Conservation (phyloP, 1,140 invertebrate genomes). For the Drosophila burlai region DNA sequence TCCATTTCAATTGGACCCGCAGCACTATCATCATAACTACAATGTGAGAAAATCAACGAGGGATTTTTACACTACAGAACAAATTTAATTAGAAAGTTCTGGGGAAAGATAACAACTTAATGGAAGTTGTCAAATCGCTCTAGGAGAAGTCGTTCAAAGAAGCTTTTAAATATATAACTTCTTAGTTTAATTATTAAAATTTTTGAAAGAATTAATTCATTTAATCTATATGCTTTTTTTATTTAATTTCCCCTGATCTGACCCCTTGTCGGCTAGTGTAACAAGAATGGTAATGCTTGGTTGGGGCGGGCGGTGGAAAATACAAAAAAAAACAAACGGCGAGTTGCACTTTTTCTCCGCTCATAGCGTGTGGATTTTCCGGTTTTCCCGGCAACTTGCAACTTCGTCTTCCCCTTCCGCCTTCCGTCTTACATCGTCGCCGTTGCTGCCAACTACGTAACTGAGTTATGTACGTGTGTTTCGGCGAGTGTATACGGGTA, state of each 20-base stretch:
- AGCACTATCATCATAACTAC: conserved; percentile 48
- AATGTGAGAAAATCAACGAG: conserved; percentile 45
- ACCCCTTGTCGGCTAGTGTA: conserved; percentile 34
- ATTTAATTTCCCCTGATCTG: neutral
- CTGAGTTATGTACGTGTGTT: conserved; percentile 66
- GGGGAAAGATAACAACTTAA: too few relatives aligned
- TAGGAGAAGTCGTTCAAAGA: neutral
- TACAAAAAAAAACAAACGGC: conserved; percentile 1
- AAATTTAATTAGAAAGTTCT: neutral
- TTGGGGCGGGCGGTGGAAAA: neutral
- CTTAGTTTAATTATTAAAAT: too few relatives aligned
- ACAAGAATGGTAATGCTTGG: conserved; percentile 33
- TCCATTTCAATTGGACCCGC: conserved; percentile 74
- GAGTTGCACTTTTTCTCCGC: conserved; percentile 35
- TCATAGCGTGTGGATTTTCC: conserved; percentile 75
- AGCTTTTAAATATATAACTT: neutral
- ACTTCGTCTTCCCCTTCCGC: conserved; percentile 53
- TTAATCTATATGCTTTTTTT: too few relatives aligned
- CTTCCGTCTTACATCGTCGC: conserved; percentile 64
- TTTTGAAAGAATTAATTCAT: neutral
- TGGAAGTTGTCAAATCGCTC: accelerated
- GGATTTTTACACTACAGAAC: conserved; percentile 19
- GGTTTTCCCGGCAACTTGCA: conserved; percentile 67
- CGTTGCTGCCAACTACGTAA: conserved; percentile 68
- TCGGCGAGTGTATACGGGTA: conserved; percentile 25